Evolutionary conservation across 2,113 vertebrate species (phyloP), one percentile per base, ranked within the genome.

Genomic region (Protobothrops flavoviridis): DNA sequence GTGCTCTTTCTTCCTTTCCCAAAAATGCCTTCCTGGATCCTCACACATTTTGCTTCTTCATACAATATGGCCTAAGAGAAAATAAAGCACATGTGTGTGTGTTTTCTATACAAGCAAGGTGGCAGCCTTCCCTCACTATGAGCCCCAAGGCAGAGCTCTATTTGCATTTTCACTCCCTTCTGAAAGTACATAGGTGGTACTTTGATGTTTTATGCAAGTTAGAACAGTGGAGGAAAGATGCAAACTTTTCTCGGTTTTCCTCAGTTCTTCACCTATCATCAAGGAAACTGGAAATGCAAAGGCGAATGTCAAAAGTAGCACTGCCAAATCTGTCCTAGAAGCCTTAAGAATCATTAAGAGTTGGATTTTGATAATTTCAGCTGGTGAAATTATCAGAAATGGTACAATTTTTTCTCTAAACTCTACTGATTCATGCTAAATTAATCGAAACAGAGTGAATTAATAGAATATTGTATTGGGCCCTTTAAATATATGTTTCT

Each of bases 111-210:
- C 24, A 21, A 89, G 61, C 3, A 56, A 85, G 10, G 5, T 57
- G 64, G 33, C 61, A 74, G 74, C 15, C 92, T 81, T 61, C 23
- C 57, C 48, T 89, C 23, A 74, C 24, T 12, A 9, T 33, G 48
- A 39, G 59, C 24, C 64, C 26, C 43, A 56, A 48, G 92, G 24
- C 6, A 95, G 94, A 95, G 92, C 85, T 13, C 9, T 48, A 52
- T 95, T 45, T 93, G 43, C 0, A 0, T 90, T 91, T 85, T 26
- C 59, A 90, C 24, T 52, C 39, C 55, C 24, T 29, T 93, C 23
- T 57, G 48, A 52, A 33, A 45, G 12, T 33, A 90, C 91, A 89
- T 59, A 26, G 0, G 2, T 90, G n/a, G 85, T 0, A 0, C 33
- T 45, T 59, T 90, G 92, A 85, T 92, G 39, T n/a, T 64, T 50